These are phyloP conservation scores for Tachyglossus aculeatus DNA, from an alignment of 2,797 vertebrate species.

Conservation along the genomic window DNA sequence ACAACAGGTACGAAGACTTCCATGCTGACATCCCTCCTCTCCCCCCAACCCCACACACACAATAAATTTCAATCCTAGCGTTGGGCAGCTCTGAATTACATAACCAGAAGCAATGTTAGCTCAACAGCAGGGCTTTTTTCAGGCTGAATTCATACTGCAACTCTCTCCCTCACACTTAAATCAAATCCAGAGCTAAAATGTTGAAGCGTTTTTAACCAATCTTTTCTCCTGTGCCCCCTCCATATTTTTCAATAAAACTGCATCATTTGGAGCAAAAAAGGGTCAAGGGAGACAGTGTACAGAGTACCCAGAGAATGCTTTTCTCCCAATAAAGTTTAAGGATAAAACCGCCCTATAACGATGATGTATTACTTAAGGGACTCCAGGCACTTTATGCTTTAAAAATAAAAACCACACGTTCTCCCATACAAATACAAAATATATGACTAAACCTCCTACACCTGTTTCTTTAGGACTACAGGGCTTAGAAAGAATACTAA, in stretches of 20 bases:
- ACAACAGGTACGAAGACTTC: background rate
- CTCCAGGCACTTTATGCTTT: background rate
- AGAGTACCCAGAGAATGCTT: background rate
- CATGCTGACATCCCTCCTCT: too few relatives aligned
- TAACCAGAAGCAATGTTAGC: too few relatives aligned
- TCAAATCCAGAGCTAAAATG: background rate
- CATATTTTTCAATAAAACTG: background rate
- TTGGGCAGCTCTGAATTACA: background rate
- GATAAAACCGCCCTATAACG: background rate
- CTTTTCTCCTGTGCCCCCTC: background rate
- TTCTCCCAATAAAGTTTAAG: background rate
- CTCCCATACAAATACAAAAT: background rate
- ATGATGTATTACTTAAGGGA: background rate
- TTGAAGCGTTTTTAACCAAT: background rate
- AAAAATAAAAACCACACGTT: background rate
- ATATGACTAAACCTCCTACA: too few relatives aligned
- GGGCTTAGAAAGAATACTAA: too few relatives aligned
- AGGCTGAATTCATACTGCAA: background rate
- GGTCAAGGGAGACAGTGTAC: background rate
- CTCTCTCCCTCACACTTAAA: background rate
- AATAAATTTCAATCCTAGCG: background rate
- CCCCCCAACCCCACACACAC: background rate
- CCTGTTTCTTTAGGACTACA: too few relatives aligned
- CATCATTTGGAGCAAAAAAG: background rate
- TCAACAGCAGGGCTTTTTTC: background rate